Conservation (phyloP, 2,888 invertebrate genomes). For the Rhopalosiphum nymphaeae region DNA sequence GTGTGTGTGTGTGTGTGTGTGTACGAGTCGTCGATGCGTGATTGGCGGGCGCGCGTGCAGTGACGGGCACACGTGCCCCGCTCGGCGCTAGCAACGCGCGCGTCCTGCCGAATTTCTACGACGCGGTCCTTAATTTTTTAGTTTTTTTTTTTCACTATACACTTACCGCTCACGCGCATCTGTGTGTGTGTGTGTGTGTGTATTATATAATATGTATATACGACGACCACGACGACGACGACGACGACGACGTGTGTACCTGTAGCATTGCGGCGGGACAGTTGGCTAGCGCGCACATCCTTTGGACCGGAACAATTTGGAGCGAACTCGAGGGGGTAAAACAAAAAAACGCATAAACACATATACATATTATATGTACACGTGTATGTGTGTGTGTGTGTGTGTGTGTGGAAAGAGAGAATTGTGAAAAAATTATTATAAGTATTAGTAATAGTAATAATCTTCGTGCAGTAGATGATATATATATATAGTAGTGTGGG, state of each 20-base stretch:
- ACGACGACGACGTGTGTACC: slow-evolving; percentile 31
- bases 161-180: neutral
- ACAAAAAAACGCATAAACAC: slow-evolving; percentile 18
- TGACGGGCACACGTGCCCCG: slow-evolving; percentile 39
- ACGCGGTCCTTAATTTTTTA: slow-evolving; percentile 22
- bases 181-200: neutral
- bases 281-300: slow-evolving; percentile 61
- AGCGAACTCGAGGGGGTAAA: slow-evolving; percentile 57
- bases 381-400: neutral
- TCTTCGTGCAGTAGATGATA: neutral
- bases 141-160: neutral
- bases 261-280: slow-evolving; percentile 49
- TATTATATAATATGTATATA: neutral
- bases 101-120: slow-evolving; percentile 50
- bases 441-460: neutral
- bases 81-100: neutral
- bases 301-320: slow-evolving; percentile 63
- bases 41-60: slow-evolving; percentile 60
- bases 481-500: neutral
- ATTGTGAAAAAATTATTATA: slow-evolving; percentile 9
- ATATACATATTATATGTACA: neutral
- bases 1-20: neutral
- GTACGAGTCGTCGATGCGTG: slow-evolving; percentile 43
- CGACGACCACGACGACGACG: neutral
- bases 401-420: neutral